Base-by-base conservation (phyloP, 2,888 invertebrate genomes). In the Congeria kusceri region DNA sequence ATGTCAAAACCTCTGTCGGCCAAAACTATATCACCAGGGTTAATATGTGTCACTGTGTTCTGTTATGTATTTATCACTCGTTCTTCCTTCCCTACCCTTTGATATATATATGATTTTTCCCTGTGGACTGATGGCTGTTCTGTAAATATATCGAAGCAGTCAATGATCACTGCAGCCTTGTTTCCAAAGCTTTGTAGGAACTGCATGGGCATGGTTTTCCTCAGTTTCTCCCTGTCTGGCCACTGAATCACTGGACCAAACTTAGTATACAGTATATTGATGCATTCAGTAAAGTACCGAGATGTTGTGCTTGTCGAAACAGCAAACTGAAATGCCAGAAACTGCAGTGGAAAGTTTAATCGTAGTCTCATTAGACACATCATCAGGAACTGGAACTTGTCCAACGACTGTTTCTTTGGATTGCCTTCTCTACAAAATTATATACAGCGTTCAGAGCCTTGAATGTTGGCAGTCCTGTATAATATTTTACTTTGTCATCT, bases 381-480 rank as follows among this genome's bases (percentile, higher is more conserved):
- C 47, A 63, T 46, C 13, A 63, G 23, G 18, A 46, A 28, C 47
- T 63, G 63, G 47, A 63, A 39, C n/a, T 63, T 63, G 13, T 20
- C 47, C 46, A 46, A 46, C 3, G 44, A 27, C 27, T 20, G 25
- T 44, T n/a, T 63, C 44, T 13, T 27, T 27, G 27, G 20, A 27
- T 27, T 46, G 27, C 44, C 27, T 25, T 27, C 27, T 44, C 27
- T 23, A 23, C 7, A 62, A 25, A 39, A 23, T 44, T 5, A 23
- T 62, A 46, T 23, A 63, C 15, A 63, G 25, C 27, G 25, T 63
- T 47, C 46, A 46, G 13, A 63, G 25, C 23, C 27, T 20, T 4
- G 47, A 46, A 63, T 23, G 63, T 63, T 63, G 44, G 46, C n/a
- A 63, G 23, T 23, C 63, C 63, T 63, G 63, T 63, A 25, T 46